These are phyloP conservation scores for Gymnocheta viridis DNA, from an alignment of 2,888 invertebrate genomes.

Conservation along the genomic window DNA sequence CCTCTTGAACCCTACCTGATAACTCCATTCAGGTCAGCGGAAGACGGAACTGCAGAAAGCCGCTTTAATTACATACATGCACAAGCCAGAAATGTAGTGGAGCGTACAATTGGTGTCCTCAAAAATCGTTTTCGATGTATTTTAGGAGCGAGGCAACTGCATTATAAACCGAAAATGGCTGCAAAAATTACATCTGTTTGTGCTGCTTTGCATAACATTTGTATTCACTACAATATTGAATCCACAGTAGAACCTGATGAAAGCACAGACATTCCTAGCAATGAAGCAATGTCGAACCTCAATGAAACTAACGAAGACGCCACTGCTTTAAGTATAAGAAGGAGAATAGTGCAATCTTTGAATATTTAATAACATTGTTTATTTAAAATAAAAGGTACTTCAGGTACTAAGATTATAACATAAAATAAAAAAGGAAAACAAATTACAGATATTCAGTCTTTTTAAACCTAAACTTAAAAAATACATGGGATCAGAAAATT, in stretches of 20 bases:
- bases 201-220: too few species aligned
- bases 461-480: not conserved
- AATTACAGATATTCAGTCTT: too few species aligned
- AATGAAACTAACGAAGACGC: slow-evolving; percentile 13
- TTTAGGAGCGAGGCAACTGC: too few species aligned
- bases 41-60: slow-evolving; percentile 7
- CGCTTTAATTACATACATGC: slow-evolving; percentile 16
- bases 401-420: too few species aligned
- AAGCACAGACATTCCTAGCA: slow-evolving; percentile 11
- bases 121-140: too few species aligned
- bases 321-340: slow-evolving; percentile 4
- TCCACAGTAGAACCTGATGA: slow-evolving; percentile 9
- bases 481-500: slow-evolving; percentile 1
- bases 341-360: slow-evolving; percentile 4
- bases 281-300: slow-evolving; percentile 7
- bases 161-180: too few species aligned
- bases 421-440: too few species aligned
- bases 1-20: slow-evolving; percentile 5
- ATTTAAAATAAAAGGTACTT: not conserved
- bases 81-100: not conserved
- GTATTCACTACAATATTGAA: not conserved
- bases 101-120: too few species aligned
- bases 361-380: too few species aligned
- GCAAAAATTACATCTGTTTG: too few species aligned
- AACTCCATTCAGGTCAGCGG: slow-evolving; percentile 8